phyloP scores from a whole-genome alignment of 1,140 invertebrate species.

The Papilio polyxenes region DNA sequence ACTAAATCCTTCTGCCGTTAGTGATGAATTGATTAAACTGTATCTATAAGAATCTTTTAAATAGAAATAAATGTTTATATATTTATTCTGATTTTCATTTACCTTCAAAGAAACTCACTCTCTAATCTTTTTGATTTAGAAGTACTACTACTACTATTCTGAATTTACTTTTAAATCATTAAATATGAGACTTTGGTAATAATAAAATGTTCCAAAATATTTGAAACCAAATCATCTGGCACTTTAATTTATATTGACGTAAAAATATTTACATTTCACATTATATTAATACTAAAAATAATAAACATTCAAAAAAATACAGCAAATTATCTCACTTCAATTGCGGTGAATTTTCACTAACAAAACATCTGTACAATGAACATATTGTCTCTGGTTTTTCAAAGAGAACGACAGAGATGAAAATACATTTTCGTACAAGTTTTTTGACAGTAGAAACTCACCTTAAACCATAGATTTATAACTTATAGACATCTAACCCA shows the following conservation, averaged over 20 bases:
- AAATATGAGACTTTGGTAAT: constrained; percentile 36
- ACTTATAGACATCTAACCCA: too few species aligned
- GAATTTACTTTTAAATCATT: neutral
- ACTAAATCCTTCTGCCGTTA: constrained; percentile 96
- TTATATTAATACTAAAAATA: constrained; percentile 37
- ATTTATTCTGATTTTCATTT: constrained; percentile 17
- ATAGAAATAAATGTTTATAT: constrained; percentile 39
- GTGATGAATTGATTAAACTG: constrained; percentile 97
- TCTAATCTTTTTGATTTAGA: too few species aligned
- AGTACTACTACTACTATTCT: neutral
- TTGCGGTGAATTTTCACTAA: neutral
- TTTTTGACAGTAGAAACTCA: too few species aligned
- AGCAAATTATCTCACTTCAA: constrained; percentile 44
- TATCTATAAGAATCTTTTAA: constrained; percentile 86
- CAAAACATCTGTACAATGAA: neutral
- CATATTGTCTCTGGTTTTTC: neutral
- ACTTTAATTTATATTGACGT: constrained; percentile 44
- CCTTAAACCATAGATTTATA: neutral
- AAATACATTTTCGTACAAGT: neutral
- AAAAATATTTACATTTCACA: constrained; percentile 48
- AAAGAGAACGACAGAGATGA: too few species aligned
- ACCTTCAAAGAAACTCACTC: too few species aligned
- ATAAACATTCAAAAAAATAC: constrained; percentile 37
- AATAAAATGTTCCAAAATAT: constrained; percentile 45
- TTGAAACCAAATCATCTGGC: constrained; percentile 43